Evolutionary conservation across 2,113 vertebrate species (phyloP), one percentile per base, ranked within the genome.

Genomic region (Nerophis ophidion): DNA sequence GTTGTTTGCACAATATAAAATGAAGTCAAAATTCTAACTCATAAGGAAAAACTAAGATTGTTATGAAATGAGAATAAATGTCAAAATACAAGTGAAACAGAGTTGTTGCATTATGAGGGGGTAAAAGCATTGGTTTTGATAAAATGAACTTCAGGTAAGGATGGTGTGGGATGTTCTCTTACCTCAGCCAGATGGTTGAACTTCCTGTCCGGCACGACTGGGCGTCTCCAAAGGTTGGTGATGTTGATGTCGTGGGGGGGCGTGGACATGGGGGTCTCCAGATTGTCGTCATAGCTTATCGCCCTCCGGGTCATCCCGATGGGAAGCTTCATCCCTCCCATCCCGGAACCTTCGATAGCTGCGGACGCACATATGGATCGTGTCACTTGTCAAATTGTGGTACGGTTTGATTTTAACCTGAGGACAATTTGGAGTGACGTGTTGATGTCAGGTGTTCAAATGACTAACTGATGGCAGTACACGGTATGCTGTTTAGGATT

Each of bases 251-350:
- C 93, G 0, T 93, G 84, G 5, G 96, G 94, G 12, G 94, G 95
- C 44, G 95, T 94, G 42, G 95, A 95, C 92, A 98, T 97, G 72
- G 95, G 95, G 0, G 92, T 87, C 62, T 98, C 95, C 64, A 99
- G 84, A 68, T 92, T 95, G 61, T 99, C 96, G 7, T 99, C 96
- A 61, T 99, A 99, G 90, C 94, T 99, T 87, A 99, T 87, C 63
- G 94, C 93, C 53, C 95, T 87, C 2, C 96, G 95, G 14, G 88
- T 89, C 88, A 97, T 92, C n/a, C 93, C 93, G 5, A 93, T 50
- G 3, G 96, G 95, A 66, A 98, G 88, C 70, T 91, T 94, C 93
- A 99, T 93, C 80, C 92, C 93, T 15, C 84, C 92, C 67, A 96
- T 84, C 50, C 85, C 87, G 0, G 87, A 74, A 4, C 81, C 86